These are phyloP conservation scores for Apamea crenata DNA, from an alignment of 2,888 invertebrate species.

Conservation along the genomic window DNA sequence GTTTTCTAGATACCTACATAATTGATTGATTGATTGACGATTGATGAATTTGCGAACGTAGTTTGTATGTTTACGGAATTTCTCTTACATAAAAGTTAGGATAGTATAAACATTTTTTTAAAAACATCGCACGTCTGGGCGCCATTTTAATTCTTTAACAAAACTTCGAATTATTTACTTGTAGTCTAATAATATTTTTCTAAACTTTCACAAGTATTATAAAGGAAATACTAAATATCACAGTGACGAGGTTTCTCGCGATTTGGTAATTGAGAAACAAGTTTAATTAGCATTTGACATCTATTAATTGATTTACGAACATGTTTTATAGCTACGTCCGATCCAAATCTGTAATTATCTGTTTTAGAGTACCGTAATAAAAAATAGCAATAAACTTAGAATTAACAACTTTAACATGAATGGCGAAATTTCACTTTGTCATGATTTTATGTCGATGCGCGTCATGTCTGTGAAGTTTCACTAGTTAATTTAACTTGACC, in stretches of 20 bases:
- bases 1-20: conserved; percentile 37
- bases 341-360: conserved; percentile 68
- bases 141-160: conserved; percentile 21
- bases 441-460: not conserved
- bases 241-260: not conserved
- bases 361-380: conserved; percentile 56
- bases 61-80: conserved; percentile 32
- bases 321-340: conserved; percentile 69
- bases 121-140: conserved; percentile 8
- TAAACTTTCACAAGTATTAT: conserved; percentile 35
- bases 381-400: conserved; percentile 9
- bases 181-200: conserved; percentile 8
- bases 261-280: conserved; percentile 60
- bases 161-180: conserved; percentile 25
- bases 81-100: conserved; percentile 32
- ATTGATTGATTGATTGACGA: conserved; percentile 49
- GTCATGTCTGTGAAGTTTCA: not conserved
- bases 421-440: not conserved
- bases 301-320: conserved; percentile 72
- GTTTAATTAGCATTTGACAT: conserved; percentile 71
- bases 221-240: conserved; percentile 6
- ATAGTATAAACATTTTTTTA: conserved; percentile 50
- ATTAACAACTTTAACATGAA: not conserved
- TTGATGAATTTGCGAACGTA: conserved; percentile 37
- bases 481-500: not conserved